Percentiles rank a stretch among this genome's conserved stretches.
Conservation (phyloP, 2,797 vertebrate genomes). For the Anisognathus igniventris region DNA sequence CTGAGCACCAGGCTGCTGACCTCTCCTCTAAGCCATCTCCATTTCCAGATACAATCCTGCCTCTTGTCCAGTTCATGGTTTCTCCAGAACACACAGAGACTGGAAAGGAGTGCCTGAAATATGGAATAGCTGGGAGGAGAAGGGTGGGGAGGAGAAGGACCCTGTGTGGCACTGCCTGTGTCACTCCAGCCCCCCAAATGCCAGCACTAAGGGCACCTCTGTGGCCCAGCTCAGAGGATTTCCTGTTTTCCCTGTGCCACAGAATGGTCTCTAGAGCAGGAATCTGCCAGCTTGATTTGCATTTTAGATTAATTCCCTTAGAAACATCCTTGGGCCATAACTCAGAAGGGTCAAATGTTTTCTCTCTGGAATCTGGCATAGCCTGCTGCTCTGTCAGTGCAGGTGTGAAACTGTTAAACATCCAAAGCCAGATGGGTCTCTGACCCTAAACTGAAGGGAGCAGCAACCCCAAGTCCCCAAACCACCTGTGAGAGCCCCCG, state of each 20-base stretch:
- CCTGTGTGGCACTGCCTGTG: accelerated
- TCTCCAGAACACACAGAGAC: neutral
- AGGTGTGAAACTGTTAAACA: neutral
- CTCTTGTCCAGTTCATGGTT: neutral
- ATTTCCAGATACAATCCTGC: neutral
- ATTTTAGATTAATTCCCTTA: neutral
- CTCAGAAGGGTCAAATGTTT: neutral
- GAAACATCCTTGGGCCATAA: neutral
- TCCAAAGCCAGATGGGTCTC: neutral
- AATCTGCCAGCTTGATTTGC: neutral
- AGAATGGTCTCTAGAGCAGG: neutral
- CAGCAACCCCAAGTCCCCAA: neutral
- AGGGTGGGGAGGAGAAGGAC: neutral
- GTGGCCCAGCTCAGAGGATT: neutral
- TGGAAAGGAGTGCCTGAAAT: neutral
- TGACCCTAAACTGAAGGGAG: accelerated
- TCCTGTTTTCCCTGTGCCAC: neutral
- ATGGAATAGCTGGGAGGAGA: neutral
- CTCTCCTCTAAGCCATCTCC: neutral
- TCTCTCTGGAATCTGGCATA: neutral
- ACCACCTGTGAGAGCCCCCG: neutral
- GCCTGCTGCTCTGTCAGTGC: neutral
- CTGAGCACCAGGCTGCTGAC: neutral
- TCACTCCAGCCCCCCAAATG: neutral
- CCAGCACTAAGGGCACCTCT: neutral